A percentile compares a stretch with the other conserved stretches of the same genome.
These are phyloP conservation scores for Schizopygopsis malacanthus DNA, from an alignment of 2,797 vertebrate genomes.

Conservation along the genomic window DNA sequence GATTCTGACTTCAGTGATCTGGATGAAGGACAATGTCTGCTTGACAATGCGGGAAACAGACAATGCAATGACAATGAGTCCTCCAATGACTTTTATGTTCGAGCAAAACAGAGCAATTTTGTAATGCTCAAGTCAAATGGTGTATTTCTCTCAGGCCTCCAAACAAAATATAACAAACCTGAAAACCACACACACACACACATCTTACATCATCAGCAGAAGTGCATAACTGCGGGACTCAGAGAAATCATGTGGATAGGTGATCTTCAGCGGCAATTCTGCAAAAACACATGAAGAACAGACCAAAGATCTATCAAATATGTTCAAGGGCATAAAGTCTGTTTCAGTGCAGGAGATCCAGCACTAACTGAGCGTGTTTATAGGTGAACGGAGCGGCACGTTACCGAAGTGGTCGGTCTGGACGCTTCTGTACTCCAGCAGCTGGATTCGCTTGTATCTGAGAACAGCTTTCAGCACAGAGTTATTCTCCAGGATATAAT, in stretches of 20 bases:
- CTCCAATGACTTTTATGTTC: not conserved
- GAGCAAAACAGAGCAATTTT: not conserved
- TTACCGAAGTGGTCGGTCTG: slow-evolving; percentile 78
- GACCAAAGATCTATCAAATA: not conserved
- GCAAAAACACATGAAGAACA: slow-evolving; percentile 36
- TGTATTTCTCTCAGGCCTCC: not conserved
- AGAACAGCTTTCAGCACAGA: slow-evolving; percentile 74
- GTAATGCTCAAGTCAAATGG: no score
- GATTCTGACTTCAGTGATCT: not conserved
- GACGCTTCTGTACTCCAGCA: slow-evolving; percentile 72
- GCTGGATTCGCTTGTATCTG: slow-evolving; percentile 76
- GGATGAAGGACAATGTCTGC: no score
- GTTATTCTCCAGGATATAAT: slow-evolving; percentile 81
- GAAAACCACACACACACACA: not conserved
- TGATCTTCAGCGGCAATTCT: slow-evolving; percentile 81
- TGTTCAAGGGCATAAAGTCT: not conserved
- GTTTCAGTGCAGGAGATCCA: not conserved
- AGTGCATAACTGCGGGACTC: slow-evolving; percentile 79
- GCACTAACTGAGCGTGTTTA: not conserved
- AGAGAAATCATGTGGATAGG: slow-evolving; percentile 80
- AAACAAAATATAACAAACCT: not conserved
- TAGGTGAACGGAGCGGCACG: not conserved
- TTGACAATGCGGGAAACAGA: no score
- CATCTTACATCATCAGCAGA: slow-evolving; percentile 77
- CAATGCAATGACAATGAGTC: not conserved